Conservation (phyloP, 2,888 invertebrate species). For the Heteromyza rotundicornis region DNA sequence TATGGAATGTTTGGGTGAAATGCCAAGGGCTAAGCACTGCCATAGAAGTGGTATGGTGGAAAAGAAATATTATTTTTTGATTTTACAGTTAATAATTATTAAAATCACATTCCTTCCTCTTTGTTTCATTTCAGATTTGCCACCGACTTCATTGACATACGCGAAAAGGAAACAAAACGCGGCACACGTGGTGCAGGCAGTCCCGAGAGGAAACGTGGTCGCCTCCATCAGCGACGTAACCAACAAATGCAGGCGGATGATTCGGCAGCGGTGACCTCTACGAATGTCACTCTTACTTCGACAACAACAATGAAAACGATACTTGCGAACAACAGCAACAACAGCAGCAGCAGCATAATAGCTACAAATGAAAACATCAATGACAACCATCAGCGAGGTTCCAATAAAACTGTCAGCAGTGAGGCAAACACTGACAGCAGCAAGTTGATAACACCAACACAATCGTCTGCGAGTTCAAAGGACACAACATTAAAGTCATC, state of each 20-base stretch:
- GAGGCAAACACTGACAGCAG: slow-evolving; percentile 31
- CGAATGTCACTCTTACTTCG: slow-evolving; percentile 31
- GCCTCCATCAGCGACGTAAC: slow-evolving; percentile 39
- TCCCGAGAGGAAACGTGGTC: slow-evolving; percentile 42
- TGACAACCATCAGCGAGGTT: slow-evolving; percentile 11
- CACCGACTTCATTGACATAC: slow-evolving; percentile 90
- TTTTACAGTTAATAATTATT: too few relatives aligned
- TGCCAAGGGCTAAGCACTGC: too few relatives aligned
- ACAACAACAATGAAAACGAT: slow-evolving; percentile 24
- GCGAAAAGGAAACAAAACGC: slow-evolving; percentile 86
- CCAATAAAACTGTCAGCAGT: slow-evolving; percentile 48
- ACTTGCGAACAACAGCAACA: not conserved
- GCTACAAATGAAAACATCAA: slow-evolving; percentile 10
- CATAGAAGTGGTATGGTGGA: too few relatives aligned
- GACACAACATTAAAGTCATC: slow-evolving; percentile 25
- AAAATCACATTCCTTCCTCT: too few relatives aligned
- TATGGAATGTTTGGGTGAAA: too few relatives aligned
- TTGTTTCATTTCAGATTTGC: slow-evolving; percentile 75
- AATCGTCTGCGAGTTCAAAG: slow-evolving; percentile 17
- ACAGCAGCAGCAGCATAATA: slow-evolving; percentile 15
- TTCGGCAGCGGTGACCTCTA: slow-evolving; percentile 32
- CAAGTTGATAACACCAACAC: slow-evolving; percentile 32
- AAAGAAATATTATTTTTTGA: too few relatives aligned
- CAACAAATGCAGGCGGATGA: slow-evolving; percentile 45
- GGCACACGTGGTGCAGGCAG: slow-evolving; percentile 72